Evolutionary conservation across 2,888 invertebrate genomes (phyloP).

Genomic region (Buathra laborator): DNA sequence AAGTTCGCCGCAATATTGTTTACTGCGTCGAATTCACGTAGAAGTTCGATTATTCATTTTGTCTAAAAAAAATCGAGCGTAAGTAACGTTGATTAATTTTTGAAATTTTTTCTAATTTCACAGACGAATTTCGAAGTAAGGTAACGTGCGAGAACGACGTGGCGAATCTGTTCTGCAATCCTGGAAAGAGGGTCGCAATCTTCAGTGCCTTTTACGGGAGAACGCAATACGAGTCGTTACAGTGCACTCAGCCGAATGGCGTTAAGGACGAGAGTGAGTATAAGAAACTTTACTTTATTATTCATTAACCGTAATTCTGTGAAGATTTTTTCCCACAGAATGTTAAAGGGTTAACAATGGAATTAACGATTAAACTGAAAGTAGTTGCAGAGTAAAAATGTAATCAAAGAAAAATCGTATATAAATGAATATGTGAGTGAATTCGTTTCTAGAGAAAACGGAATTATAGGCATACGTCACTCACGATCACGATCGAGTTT

Average conservation of each 20-base stretch:
- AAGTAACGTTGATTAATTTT: not conserved
- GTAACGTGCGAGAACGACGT: conserved; percentile 97
- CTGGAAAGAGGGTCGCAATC: conserved; percentile 95
- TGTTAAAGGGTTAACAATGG: not conserved
- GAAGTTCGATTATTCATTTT: not conserved
- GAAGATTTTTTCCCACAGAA: not conserved
- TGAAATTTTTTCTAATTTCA: conserved; percentile 77
- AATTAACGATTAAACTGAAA: not conserved
- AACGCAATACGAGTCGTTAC: conserved; percentile 94
- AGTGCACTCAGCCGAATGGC: conserved; percentile 94
- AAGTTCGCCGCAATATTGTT: too few species aligned
- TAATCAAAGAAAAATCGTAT: not conserved
- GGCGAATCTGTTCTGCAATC: conserved; percentile 94
- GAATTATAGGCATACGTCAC: too few species aligned
- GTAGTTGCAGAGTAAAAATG: not conserved
- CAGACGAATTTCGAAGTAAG: conserved; percentile 97
- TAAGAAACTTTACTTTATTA: conserved; percentile 25
- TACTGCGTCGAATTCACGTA: not conserved
- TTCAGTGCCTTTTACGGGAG: conserved; percentile 97
- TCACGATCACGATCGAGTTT: too few species aligned
- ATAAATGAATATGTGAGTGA: not conserved
- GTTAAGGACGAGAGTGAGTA: conserved; percentile 95
- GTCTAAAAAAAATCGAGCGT: not conserved
- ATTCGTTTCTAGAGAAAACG: too few species aligned
- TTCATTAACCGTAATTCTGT: not conserved